Conservation (phyloP, 2,888 invertebrate genomes). For the Coelogynopora nodosa region DNA sequence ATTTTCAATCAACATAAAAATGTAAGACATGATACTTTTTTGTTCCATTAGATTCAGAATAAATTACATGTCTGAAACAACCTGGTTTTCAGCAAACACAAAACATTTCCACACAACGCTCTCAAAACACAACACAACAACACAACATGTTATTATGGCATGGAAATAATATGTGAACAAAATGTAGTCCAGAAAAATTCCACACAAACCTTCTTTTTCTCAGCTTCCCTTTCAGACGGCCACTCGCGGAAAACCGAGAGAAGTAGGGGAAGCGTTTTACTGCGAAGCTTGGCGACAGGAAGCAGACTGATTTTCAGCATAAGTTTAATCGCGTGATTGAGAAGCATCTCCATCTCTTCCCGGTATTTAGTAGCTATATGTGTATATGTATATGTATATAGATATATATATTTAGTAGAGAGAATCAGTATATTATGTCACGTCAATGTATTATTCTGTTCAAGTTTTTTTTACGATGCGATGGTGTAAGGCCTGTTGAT, state of each 20-base stretch:
- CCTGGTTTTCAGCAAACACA: too few species aligned
- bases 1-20: neutral
- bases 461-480: too few species aligned
- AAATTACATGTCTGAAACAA: too few species aligned
- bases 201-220: neutral
- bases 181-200: slow-evolving; percentile 1
- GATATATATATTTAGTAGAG: too few species aligned
- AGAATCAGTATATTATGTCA: too few species aligned
- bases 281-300: neutral
- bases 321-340: neutral
- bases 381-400: too few species aligned
- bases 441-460: too few species aligned
- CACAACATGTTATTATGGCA: neutral
- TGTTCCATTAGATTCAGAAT: too few species aligned
- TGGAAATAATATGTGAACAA: neutral
- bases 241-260: neutral
- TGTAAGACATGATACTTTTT: neutral
- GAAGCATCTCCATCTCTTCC: neutral
- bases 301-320: slow-evolving; percentile 4
- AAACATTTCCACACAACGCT: too few species aligned
- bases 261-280: neutral
- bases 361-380: neutral
- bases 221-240: neutral
- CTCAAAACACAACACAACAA: too few species aligned
- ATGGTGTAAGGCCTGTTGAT: too few species aligned